Evolutionary conservation across 2,797 vertebrate genomes (phyloP).

Genomic region (Gymnodraco acuticeps): DNA sequence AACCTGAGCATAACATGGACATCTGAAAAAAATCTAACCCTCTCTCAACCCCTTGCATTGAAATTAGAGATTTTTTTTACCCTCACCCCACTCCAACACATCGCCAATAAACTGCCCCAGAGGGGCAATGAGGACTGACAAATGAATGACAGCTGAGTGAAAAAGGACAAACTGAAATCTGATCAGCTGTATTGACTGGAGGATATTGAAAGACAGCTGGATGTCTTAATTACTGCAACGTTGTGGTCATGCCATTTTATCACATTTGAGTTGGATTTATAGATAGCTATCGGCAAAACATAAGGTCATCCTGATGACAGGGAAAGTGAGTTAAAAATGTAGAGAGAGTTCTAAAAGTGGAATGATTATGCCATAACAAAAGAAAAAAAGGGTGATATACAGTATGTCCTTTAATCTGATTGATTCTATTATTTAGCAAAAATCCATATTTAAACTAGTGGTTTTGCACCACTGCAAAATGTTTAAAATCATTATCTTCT

Average conservation of each 20-base stretch:
- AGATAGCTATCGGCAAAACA: constrained; percentile 7
- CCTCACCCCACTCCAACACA: constrained; percentile 33
- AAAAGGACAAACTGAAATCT: constrained; percentile 62
- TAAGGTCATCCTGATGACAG: constrained; percentile 24
- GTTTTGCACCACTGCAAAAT: background rate
- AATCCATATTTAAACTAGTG: background rate
- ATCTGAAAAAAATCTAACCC: constrained; percentile 27
- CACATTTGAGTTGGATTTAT: constrained; percentile 48
- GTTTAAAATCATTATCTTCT: background rate
- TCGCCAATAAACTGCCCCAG: constrained; percentile 59
- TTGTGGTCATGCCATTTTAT: constrained; percentile 49
- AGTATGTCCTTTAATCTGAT: background rate
- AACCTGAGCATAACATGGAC: constrained; percentile 13
- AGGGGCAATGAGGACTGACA: constrained; percentile 42
- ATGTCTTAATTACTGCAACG: constrained; percentile 64
- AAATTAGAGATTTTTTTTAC: constrained; percentile 43
- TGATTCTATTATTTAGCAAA: background rate
- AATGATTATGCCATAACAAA: background rate
- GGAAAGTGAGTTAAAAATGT: constrained; percentile 5
- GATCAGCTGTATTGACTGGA: constrained; percentile 68
- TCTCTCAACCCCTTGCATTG: constrained; percentile 19
- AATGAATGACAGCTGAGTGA: constrained; percentile 64
- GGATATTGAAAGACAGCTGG: constrained; percentile 56
- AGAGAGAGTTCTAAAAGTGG: background rate
- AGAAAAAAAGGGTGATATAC: background rate